Conservation (phyloP, 2,113 vertebrate species). For the Polyodon spathula region DNA sequence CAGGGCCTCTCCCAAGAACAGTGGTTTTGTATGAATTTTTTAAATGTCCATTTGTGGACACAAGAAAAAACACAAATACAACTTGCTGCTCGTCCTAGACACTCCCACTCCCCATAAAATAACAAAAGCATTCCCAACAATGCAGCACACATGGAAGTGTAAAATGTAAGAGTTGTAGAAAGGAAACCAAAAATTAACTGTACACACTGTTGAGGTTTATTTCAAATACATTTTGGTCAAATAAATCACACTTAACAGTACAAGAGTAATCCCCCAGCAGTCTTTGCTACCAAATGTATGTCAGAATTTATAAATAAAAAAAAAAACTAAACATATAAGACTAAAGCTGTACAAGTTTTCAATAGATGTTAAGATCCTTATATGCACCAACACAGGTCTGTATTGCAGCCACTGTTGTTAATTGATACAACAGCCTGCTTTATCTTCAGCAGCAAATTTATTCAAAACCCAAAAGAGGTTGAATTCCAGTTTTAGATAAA, state of each 20-base stretch:
- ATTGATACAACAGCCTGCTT: slow-evolving; percentile 37
- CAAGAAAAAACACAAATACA: no score
- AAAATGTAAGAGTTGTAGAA: no score
- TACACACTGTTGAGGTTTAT: no score
- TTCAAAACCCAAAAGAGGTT: slow-evolving; percentile 39
- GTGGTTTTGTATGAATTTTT: no score
- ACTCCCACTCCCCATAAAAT: no score
- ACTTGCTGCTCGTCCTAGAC: no score
- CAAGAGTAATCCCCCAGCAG: slow-evolving; percentile 20
- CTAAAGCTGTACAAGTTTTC: slow-evolving; percentile 39
- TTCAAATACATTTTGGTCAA: no score
- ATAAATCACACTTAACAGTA: slow-evolving; percentile 37
- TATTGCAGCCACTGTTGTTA: slow-evolving; percentile 35
- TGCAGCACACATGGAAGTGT: no score
- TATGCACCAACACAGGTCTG: slow-evolving; percentile 27
- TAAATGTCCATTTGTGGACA: no score
- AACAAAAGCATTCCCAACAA: no score
- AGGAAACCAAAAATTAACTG: no score
- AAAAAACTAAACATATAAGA: slow-evolving; percentile 34
- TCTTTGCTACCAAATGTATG: slow-evolving; percentile 31
- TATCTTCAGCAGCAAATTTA: slow-evolving; percentile 39
- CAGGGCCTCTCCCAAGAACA: no score
- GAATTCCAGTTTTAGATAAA: slow-evolving; percentile 20
- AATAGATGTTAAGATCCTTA: slow-evolving; percentile 30
- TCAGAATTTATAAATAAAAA: slow-evolving; percentile 41